Base-by-base conservation (phyloP, 1,140 invertebrate genomes). In the Megalonaias nervosa region DNA sequence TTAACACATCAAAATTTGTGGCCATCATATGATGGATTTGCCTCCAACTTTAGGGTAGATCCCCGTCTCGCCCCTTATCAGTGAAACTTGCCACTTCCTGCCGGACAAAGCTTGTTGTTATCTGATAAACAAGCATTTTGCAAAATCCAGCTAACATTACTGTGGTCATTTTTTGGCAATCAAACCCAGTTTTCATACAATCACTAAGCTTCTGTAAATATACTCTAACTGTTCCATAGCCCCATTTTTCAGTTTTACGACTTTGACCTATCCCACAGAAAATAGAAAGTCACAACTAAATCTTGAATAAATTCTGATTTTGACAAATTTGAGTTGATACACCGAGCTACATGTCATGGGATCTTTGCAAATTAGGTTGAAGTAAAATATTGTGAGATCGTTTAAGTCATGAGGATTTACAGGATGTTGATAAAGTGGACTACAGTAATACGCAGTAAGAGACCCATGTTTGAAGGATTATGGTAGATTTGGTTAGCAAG, bases 351-450 rank as follows among this genome's bases (percentile, higher is more conserved):
- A 73, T 78, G 71, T 78, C 76, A 69, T 23, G 31, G 68, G 71
- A 78, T 78, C 76, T 72, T 56, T n/a, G 64, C 76, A 78, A 73
- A 78, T 78, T 78, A 78, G 73, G 73, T 78, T 78, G 73, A 78
- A 78, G 76, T 78, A 78, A 73, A 78, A 78, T 78, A 78, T 78
- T 78, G 76, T 78, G 76, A 71, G 73, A 78, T 78, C 76, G 55
- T 23, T 67, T 78, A 78, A 78, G 73, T 78, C 76, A 56, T 56
- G 71, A 16, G 65, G 76, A 78, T 78, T 73, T 78, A 72, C 17
- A 1, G 76, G 76, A 78, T 78, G n/a, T 38, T 78, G 76, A 78
- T 78, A 78, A 78, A 78, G 76, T 78, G 76, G 76, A 23, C 76
- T 78, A 78, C 65, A 78, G 76, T 73, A 48, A 48, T 48, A 48